Base-by-base conservation (phyloP, 2,888 invertebrate genomes). In the Drosophila anceps region DNA sequence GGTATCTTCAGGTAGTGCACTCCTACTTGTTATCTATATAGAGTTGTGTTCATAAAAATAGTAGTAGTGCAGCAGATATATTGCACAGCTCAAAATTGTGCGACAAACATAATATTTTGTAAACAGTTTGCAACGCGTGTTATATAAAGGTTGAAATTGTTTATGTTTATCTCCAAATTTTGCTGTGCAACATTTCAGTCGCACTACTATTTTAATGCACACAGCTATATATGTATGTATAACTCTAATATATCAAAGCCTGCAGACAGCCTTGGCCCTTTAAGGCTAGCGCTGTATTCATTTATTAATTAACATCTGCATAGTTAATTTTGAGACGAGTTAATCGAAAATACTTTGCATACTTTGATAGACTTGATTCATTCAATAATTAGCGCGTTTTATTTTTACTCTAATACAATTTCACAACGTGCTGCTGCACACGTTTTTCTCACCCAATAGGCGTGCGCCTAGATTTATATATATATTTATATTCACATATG, bases 401-500 rank as follows among this genome's bases (percentile, higher is more conserved):
- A 20, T 41, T 58, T 79, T 69, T 60, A 55, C 44, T 79, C 50
- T 55, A 72, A 46, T 58, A 51, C 39, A 61, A 73, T 82, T 66
- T 77, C 65, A 50, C 59, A 71, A 75, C 33, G 43, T 51, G 48
- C 67, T 53, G 55, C 35, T 29, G 44, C 48, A 39, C 88, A 83
- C 83, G 83, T 79, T 85, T 83, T 76, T 85, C 69, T 68, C 68
- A 71, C 33, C 37, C 69, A 53, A 78, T 58, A 88, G 83, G 73
- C 81, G 83, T 83, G 87, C 75, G 81, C 35, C n/a, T 31, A 37
- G 12, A 18, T 31, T 2, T 20, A 44, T 7, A 4, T 27, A n/a
- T 7, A 31, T 44, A 59, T 29, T 12, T 18, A 20, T 57, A 41
- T 48, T 20, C 6, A 12, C 35, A 61, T 44, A 35, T 24, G 13